Evolutionary conservation across 2,888 invertebrate species (phyloP).

Genomic region (Eristalis intricaria): DNA sequence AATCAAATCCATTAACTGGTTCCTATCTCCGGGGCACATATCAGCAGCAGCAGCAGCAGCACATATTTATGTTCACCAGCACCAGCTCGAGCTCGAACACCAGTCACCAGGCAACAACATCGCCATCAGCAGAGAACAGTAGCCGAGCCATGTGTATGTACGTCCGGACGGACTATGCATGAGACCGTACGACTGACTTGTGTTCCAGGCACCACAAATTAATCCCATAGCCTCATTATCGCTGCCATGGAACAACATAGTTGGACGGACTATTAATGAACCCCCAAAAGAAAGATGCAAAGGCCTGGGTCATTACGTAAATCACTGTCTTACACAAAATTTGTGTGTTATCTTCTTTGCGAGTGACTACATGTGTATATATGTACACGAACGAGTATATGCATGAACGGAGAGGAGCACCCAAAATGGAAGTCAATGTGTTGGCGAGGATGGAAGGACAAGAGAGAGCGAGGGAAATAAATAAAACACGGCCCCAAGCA

Average conservation of each 20-base stretch:
- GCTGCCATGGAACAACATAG: slow-evolving; percentile 54
- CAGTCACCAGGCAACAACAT: not conserved
- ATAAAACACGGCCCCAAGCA: slow-evolving; percentile 65
- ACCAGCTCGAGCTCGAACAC: not conserved
- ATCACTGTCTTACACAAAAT: slow-evolving; percentile 67
- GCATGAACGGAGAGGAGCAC: not conserved
- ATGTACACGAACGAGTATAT: not conserved
- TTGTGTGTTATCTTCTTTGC: slow-evolving; percentile 50
- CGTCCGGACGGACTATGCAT: not conserved
- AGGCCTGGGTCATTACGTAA: slow-evolving; percentile 62
- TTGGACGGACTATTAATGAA: slow-evolving; percentile 63
- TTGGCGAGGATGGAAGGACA: not conserved
- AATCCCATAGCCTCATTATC: slow-evolving; percentile 65
- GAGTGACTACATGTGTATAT: not conserved
- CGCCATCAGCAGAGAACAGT: slow-evolving; percentile 21
- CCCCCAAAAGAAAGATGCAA: slow-evolving; percentile 50
- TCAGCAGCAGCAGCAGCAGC: slow-evolving; percentile 33
- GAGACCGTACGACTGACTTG: slow-evolving; percentile 45
- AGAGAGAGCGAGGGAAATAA: not conserved
- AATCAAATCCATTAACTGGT: slow-evolving; percentile 63
- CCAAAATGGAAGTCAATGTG: not conserved
- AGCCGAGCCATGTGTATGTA: slow-evolving; percentile 39
- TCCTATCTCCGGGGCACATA: slow-evolving; percentile 42
- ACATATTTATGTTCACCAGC: slow-evolving; percentile 56
- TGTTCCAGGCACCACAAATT: slow-evolving; percentile 60